phyloP scores from a whole-genome alignment of 2,797 vertebrate genomes.

The Columba guinea region DNA sequence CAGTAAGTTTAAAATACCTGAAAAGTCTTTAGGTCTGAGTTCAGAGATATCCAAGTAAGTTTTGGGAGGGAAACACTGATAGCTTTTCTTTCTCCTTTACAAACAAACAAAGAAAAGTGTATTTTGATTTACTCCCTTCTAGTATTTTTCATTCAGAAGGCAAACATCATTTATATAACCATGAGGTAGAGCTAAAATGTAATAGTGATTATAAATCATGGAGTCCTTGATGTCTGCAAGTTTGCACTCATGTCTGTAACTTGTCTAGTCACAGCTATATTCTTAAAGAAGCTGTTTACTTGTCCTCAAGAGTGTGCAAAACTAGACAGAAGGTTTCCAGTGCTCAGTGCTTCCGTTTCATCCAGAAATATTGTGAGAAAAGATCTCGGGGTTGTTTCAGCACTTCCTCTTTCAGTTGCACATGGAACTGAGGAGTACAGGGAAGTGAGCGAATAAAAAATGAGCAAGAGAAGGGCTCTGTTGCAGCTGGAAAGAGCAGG shows the following conservation, averaged over 20 bases:
- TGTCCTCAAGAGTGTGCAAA: not conserved
- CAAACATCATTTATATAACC: not conserved
- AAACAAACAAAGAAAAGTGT: not conserved
- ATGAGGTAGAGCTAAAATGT: not conserved
- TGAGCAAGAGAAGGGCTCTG: not conserved
- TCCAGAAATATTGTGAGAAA: slow-evolving; percentile 47
- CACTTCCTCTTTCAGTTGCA: slow-evolving; percentile 35
- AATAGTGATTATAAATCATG: not conserved
- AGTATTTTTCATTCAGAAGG: not conserved
- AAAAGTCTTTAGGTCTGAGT: not conserved
- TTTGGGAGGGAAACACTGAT: not conserved
- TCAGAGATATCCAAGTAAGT: not conserved
- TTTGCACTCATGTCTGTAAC: not conserved
- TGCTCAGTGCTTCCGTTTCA: not conserved
- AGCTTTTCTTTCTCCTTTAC: not conserved
- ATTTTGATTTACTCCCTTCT: not conserved
- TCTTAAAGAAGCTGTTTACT: not conserved
- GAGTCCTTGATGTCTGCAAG: not conserved
- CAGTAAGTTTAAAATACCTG: not conserved
- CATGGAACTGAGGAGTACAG: not conserved
- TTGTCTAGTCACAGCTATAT: not conserved
- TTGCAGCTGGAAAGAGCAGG: not conserved
- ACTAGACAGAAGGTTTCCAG: not conserved
- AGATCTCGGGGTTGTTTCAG: not conserved
- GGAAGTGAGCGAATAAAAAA: not conserved